Conservation (phyloP, 2,113 vertebrate genomes). For the Pyrgilauda ruficollis region DNA sequence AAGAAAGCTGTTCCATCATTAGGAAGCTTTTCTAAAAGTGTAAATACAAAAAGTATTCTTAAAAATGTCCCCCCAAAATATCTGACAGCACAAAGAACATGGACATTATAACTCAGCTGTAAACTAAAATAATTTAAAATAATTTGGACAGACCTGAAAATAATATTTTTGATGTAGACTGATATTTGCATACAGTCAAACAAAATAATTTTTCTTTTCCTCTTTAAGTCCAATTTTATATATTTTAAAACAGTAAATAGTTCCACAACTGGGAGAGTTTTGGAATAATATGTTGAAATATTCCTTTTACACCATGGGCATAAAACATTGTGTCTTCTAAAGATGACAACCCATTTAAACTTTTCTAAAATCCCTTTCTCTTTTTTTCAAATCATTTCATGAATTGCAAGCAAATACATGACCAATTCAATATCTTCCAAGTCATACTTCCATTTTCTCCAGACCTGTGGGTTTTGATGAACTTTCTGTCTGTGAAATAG, state of each 20-base stretch:
- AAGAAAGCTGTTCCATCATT: not conserved
- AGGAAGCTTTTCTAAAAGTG: not conserved
- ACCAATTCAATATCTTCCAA: not conserved
- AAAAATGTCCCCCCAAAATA: not conserved
- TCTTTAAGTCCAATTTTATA: not conserved
- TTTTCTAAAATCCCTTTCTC: not conserved
- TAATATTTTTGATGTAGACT: not conserved
- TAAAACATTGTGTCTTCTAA: not conserved
- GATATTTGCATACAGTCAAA: not conserved
- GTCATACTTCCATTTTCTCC: not conserved
- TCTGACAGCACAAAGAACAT: not conserved
- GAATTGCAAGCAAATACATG: not conserved
- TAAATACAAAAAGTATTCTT: not conserved
- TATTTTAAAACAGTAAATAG: not conserved
- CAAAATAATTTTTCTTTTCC: not conserved
- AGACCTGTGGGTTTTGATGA: not conserved
- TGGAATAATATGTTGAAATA: not conserved
- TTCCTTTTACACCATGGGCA: not conserved
- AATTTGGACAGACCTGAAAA: not conserved
- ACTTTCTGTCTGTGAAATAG: not conserved
- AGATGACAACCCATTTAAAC: not conserved
- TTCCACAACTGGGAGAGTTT: not conserved
- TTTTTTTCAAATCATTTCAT: not conserved
- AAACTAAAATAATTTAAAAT: not conserved
- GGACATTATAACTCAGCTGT: not conserved